Conservation (phyloP, 2,888 invertebrate species). For the Leucoma salicis region DNA sequence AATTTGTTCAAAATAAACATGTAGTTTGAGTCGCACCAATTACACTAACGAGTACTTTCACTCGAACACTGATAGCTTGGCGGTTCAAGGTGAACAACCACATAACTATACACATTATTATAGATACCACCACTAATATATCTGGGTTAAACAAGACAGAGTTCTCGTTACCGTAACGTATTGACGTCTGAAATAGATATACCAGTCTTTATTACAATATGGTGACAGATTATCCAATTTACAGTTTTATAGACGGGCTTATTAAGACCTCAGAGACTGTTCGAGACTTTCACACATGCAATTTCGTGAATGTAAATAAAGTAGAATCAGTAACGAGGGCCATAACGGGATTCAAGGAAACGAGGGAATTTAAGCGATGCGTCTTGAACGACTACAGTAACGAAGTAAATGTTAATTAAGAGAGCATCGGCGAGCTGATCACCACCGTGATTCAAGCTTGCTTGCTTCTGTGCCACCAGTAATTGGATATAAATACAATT, state of each 20-base stretch:
- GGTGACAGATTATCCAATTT: conserved; percentile 20
- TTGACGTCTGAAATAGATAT: conserved; percentile 14
- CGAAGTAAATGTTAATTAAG: conserved; percentile 74
- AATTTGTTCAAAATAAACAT: conserved; percentile 61
- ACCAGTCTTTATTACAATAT: conserved; percentile 16
- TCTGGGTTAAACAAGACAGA: conserved; percentile 38
- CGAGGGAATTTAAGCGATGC: conserved; percentile 48
- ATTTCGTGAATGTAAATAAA: conserved; percentile 45
- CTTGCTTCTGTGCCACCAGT: conserved; percentile 40
- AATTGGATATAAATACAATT: conserved; percentile 67
- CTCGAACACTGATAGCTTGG: conserved; percentile 55
- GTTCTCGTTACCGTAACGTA: conserved; percentile 25
- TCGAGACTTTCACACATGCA: conserved; percentile 41
- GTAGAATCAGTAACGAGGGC: conserved; percentile 57
- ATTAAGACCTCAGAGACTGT: conserved; percentile 36
- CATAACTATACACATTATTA: conserved; percentile 48
- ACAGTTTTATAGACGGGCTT: conserved; percentile 34
- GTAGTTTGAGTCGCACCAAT: conserved; percentile 61
- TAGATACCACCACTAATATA: conserved; percentile 44
- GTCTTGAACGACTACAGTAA: conserved; percentile 59
- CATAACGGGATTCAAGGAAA: conserved; percentile 63
- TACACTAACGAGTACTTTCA: conserved; percentile 78
- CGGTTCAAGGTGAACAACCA: conserved; percentile 70
- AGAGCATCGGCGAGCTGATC: conserved; percentile 69
- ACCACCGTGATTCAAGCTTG: conserved; percentile 43